Evolutionary conservation across 2,113 vertebrate species (phyloP), one percentile per base, ranked within the genome.

Genomic region (Paraplagusia blochii): DNA sequence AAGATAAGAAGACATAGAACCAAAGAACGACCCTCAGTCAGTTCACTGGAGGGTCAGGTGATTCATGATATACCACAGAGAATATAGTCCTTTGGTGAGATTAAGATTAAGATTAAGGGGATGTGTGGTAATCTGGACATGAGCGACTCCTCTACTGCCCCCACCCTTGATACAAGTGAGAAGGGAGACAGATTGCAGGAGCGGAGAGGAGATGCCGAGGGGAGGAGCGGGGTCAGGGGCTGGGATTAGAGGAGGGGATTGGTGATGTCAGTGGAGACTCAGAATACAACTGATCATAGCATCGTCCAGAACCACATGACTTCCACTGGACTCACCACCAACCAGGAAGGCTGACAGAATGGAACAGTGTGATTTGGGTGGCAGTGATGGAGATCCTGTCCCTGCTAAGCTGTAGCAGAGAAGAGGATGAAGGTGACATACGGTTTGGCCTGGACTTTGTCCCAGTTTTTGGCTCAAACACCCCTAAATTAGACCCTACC

Each of bases 201-300:
- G 56, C 9, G 11, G 49, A 33, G 38, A 39, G 33, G 36, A 38
- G 36, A 38, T 38, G 11, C 2, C n/a, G 13, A 7, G 13, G 10
- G 9, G 15, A 16, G 10, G 16, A 14, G 18, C 7, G 46, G 11
- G 12, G 7, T 48, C 39, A 22, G 43, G 66, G 63, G 36, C 53
- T 55, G 83, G 81, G 86, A 88, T 89, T 87, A 77, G 56, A 74
- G 77, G 8, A 42, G 68, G 51, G 74, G 69, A 73, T 58, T 74
- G 53, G 81, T 91, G 91, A 92, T 82, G 82, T 87, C 90, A 91
- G 79, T 60, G 55, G 68, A 52, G 60, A 12, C 58, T 42, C 62
- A 56, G 44, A 6, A 11, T 57, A 76, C 18, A 36, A 22, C n/a
- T 29, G 6, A 29, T 29, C 22, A 29, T 4, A 50, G 19, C 47